Percentiles rank a stretch among this genome's conserved stretches.
Conservation (phyloP, 2,113 vertebrate genomes). For the Artemisiospiza belli region DNA sequence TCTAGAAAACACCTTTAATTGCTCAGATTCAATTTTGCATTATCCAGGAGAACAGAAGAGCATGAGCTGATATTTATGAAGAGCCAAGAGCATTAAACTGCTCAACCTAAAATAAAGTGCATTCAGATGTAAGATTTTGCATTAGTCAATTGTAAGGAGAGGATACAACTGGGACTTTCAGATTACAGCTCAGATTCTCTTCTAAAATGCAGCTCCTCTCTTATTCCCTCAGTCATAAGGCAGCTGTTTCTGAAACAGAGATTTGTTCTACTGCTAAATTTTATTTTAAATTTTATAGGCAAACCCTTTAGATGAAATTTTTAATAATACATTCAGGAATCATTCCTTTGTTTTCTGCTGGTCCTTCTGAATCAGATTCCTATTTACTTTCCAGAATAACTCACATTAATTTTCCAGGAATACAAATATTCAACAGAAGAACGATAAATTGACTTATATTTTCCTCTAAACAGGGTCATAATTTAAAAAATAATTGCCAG, state of each 20-base stretch:
- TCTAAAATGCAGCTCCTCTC: neutral
- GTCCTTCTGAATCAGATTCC: neutral
- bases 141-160: neutral
- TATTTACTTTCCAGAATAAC: neutral
- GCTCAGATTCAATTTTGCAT: neutral
- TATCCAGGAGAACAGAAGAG: neutral
- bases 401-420: neutral
- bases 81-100: neutral
- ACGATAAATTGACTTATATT: neutral
- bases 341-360: slow-evolving; percentile 40
- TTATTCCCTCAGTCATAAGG: neutral
- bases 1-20: neutral
- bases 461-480: neutral
- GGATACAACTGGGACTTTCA: neutral
- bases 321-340: slow-evolving; percentile 8
- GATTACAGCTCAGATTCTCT: neutral
- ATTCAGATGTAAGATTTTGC: neutral
- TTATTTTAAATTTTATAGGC: slow-evolving; percentile 40
- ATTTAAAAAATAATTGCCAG: neutral
- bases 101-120: neutral
- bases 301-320: neutral
- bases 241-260: neutral
- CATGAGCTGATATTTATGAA: neutral
- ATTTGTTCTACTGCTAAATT: neutral
- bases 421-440: neutral